phyloP scores from a whole-genome alignment of 2,797 vertebrate species.

The Sebastes kiyomatsui region DNA sequence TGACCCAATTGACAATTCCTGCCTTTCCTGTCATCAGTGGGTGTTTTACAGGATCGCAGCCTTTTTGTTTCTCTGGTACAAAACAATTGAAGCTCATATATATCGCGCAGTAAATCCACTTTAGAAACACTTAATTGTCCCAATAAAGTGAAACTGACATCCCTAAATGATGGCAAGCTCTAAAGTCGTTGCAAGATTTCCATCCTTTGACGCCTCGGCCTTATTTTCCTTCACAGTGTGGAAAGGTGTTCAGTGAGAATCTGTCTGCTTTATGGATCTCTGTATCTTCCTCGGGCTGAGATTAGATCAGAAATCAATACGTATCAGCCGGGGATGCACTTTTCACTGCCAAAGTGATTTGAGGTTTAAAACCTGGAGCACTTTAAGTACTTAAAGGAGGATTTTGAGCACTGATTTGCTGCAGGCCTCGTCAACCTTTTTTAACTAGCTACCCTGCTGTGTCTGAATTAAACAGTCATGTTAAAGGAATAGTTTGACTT shows the following conservation, averaged over 20 bases:
- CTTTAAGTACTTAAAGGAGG: conserved; percentile 27
- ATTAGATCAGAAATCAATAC: conserved; percentile 70
- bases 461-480: neutral
- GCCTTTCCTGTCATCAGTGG: conserved; percentile 24
- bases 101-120: neutral
- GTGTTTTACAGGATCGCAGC: conserved; percentile 22
- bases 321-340: conserved; percentile 38
- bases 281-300: conserved; percentile 39
- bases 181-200: conserved; percentile 9
- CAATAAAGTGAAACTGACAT: conserved; percentile 21
- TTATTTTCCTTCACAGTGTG: conserved; percentile 36
- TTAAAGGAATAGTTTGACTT: conserved; percentile 1
- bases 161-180: conserved; percentile 21
- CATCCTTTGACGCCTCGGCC: conserved; percentile 22
- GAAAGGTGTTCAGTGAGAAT: conserved; percentile 40
- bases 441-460: neutral
- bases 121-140: conserved; percentile 2
- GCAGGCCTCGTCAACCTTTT: neutral
- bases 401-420: conserved; percentile 19
- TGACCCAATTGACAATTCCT: conserved; percentile 33
- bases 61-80: conserved; percentile 42
- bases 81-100: conserved; percentile 12
- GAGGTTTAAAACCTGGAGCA: conserved; percentile 34
- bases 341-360: conserved; percentile 50
- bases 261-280: conserved; percentile 42